phyloP scores from a whole-genome alignment of 2,797 vertebrate species.

The Crypturellus tataupa region DNA sequence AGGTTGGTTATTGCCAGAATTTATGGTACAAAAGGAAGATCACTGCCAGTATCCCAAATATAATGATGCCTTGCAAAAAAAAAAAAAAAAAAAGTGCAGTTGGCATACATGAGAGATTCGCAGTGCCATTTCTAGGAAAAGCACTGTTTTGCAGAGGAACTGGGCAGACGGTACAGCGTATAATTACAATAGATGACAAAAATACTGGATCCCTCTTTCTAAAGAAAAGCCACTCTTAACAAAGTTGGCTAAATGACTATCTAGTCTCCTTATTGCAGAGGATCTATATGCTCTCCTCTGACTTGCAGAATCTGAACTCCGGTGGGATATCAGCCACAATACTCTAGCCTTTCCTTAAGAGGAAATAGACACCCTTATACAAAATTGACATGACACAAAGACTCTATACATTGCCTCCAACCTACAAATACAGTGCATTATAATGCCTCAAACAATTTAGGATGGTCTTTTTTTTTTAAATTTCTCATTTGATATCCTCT shows the following conservation, averaged over 20 bases:
- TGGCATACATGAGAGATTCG: not conserved
- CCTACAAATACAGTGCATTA: not conserved
- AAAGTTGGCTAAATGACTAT: conserved; percentile 11
- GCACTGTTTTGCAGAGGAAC: not conserved
- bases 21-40: not conserved
- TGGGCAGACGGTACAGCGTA: not conserved
- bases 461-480: not conserved
- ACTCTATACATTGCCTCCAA: not conserved
- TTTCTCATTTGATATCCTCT: not conserved
- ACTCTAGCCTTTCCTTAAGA: not conserved
- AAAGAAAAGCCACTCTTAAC: conserved; percentile 4
- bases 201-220: conserved; percentile 3
- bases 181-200: not conserved
- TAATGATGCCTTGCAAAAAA: not conserved
- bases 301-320: not conserved
- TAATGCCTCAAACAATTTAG: not conserved
- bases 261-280: not conserved
- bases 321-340: not conserved
- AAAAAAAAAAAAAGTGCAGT: not conserved
- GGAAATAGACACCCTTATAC: not conserved
- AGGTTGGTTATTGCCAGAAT: conserved; percentile 27
- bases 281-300: not conserved
- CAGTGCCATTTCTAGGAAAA: not conserved
- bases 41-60: conserved; percentile 11
- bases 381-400: not conserved